A percentile compares a stretch with the other conserved stretches of the same genome.
Conservation (phyloP, 2,797 vertebrate species). For the Eidolon dupreanum region DNA sequence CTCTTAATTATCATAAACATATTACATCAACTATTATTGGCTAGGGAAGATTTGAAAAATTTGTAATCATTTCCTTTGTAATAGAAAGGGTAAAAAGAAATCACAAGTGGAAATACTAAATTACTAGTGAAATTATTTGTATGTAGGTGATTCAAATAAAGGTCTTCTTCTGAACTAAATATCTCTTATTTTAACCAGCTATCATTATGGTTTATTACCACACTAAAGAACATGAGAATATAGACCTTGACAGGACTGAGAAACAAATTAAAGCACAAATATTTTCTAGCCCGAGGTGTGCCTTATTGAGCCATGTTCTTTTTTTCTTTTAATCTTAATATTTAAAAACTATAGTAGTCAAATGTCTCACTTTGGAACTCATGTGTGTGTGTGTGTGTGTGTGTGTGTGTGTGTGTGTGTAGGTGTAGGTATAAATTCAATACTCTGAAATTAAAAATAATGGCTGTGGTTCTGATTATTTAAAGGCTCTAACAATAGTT, state of each 20-base stretch:
- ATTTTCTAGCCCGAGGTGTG: not conserved
- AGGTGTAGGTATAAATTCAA: not conserved
- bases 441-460: not conserved
- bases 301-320: not conserved
- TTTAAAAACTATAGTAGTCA: not conserved
- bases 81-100: not conserved
- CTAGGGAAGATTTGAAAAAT: not conserved
- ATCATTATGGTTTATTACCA: not conserved
- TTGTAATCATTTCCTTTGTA: not conserved
- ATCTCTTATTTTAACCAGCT: not conserved
- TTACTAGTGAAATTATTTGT: not conserved
- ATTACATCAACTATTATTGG: not conserved
- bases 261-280: not conserved
- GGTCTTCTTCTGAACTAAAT: not conserved
- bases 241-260: not conserved
- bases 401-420: not conserved
- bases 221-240: not conserved
- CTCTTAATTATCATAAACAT: not conserved
- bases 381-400: not conserved
- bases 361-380: slow-evolving; percentile 13
- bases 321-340: not conserved
- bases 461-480: not conserved
- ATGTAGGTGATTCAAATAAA: not conserved
- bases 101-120: not conserved
- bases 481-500: not conserved